Evolutionary conservation across 2,113 vertebrate genomes (phyloP).

Genomic region (Alosa alosa): DNA sequence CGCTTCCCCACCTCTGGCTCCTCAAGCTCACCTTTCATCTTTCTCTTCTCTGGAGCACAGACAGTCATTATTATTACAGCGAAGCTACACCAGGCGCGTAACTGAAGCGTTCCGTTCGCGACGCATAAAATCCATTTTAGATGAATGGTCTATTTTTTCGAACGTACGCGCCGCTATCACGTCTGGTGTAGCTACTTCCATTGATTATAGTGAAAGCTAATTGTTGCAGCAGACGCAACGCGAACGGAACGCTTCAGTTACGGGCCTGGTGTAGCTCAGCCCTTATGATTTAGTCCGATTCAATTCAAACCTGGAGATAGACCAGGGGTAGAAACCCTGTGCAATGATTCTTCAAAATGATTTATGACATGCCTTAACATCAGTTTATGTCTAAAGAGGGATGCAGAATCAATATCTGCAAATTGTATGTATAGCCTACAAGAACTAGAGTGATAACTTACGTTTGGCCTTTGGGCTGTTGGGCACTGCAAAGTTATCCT

Average conservation of each 20-base stretch:
- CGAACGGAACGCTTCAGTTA: too few relatives aligned
- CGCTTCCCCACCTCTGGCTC: conserved; percentile 30
- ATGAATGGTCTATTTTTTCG: too few relatives aligned
- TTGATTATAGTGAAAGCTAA: too few relatives aligned
- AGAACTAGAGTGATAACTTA: not conserved
- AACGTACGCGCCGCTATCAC: too few relatives aligned
- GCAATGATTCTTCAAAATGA: not conserved
- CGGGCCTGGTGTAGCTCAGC: too few relatives aligned
- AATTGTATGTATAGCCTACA: not conserved
- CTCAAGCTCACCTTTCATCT: not conserved
- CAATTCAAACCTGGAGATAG: not conserved
- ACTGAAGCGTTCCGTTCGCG: too few relatives aligned
- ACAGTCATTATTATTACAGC: not conserved
- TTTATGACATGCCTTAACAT: not conserved
- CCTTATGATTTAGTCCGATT: not conserved
- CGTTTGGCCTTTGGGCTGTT: not conserved
- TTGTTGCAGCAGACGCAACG: too few relatives aligned
- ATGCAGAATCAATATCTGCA: not conserved
- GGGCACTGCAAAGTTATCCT: not conserved
- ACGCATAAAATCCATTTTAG: too few relatives aligned
- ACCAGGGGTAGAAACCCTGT: not conserved
- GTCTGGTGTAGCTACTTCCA: too few relatives aligned
- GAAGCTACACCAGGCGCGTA: too few relatives aligned
- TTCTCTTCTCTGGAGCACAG: conserved; percentile 33
- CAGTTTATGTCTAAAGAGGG: not conserved